Conservation (phyloP, 2,113 vertebrate species). For the rat (Rattus norvegicus) region GRCr8 NC_086022.1:34228001-34228500, state of each 20-base stretch:
- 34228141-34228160: slow-evolving; percentile 84
- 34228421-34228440: background rate
- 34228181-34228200: slow-evolving; percentile 82
- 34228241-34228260: slow-evolving; percentile 81
- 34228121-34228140: slow-evolving; percentile 88
- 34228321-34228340: slow-evolving; percentile 84
- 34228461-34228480: background rate
- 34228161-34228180: slow-evolving; percentile 84
- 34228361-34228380: background rate
- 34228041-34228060: slow-evolving; percentile 87
- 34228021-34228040: slow-evolving; percentile 87
- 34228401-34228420: background rate
- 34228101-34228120: slow-evolving; percentile 88
- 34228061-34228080: slow-evolving; percentile 88
- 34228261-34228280: slow-evolving; percentile 84
- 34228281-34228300: slow-evolving; percentile 87
- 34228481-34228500: background rate
- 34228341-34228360: slow-evolving; percentile 51
- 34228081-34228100: slow-evolving; percentile 85
- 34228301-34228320: slow-evolving; percentile 80
- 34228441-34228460: background rate
- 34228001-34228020: slow-evolving; percentile 79
- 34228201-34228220: slow-evolving; percentile 69
- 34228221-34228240: slow-evolving; percentile 71
- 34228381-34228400: background rate